These are phyloP conservation scores for Andricus grossulariae DNA, from an alignment of 1,140 invertebrate genomes.

Conservation along the genomic window DNA sequence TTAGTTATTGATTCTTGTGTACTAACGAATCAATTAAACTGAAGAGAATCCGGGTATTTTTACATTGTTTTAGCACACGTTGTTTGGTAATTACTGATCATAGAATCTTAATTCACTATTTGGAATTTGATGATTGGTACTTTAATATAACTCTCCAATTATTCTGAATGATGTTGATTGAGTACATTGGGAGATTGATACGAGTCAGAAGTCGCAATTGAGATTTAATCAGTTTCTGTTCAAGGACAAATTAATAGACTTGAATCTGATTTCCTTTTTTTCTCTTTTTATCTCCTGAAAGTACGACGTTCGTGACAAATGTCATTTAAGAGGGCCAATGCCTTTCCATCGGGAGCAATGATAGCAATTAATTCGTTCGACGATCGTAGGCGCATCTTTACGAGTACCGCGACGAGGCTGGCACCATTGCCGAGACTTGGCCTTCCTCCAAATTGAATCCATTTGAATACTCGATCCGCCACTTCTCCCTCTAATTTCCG, in stretches of 20 bases:
- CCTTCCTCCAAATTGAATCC: slow-evolving; percentile 48
- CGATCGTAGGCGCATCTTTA: background rate
- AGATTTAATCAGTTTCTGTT: too few relatives aligned
- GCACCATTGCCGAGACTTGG: slow-evolving; percentile 34
- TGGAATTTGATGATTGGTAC: too few relatives aligned
- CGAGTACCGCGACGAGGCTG: slow-evolving; percentile 20
- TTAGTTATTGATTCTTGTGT: too few relatives aligned
- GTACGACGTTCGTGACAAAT: slow-evolving; percentile 22
- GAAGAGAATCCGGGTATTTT: too few relatives aligned
- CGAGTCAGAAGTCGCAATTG: too few relatives aligned
- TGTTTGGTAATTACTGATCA: too few relatives aligned
- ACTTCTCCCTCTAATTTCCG: slow-evolving; percentile 37
- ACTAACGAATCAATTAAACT: too few relatives aligned
- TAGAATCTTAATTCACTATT: too few relatives aligned
- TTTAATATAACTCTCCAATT: too few relatives aligned
- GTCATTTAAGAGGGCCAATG: slow-evolving; percentile 36
- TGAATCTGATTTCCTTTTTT: background rate
- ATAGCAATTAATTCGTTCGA: slow-evolving; percentile 33
- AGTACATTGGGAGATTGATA: too few relatives aligned
- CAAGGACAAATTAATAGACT: background rate
- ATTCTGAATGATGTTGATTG: too few relatives aligned
- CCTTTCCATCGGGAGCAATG: slow-evolving; percentile 23
- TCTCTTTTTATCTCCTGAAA: background rate
- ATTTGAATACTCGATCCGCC: slow-evolving; percentile 43
- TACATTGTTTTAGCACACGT: too few relatives aligned